Evolutionary conservation across 1,140 invertebrate species (phyloP).

Genomic region (Phenacoccus solenopsis): DNA sequence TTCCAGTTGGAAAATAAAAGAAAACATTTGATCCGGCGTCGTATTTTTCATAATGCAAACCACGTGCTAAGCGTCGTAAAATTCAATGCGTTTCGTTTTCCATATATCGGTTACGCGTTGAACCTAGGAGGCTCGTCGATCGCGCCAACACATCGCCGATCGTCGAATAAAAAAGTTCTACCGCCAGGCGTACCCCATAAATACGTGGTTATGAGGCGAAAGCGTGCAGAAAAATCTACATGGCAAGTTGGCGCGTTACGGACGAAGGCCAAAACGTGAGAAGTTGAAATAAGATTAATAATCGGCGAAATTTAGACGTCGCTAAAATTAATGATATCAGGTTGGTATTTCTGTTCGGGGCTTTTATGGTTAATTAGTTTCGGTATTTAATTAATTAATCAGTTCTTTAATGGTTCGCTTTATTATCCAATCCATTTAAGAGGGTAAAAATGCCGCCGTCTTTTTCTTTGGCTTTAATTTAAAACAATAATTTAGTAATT

Average conservation of each 20-base stretch:
- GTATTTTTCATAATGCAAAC: background rate
- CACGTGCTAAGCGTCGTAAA: background rate
- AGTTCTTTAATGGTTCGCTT: background rate
- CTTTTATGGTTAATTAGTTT: slow-evolving; percentile 3
- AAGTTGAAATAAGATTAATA: background rate
- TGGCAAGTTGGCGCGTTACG: too few relatives aligned
- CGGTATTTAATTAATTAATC: background rate
- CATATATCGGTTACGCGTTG: too few relatives aligned
- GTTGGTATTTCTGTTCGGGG: background rate
- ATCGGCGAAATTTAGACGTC: background rate
- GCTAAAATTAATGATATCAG: background rate
- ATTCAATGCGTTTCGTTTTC: background rate
- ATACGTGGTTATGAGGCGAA: too few relatives aligned
- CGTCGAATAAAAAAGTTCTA: too few relatives aligned
- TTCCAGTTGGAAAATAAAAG: too few relatives aligned
- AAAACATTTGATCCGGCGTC: background rate
- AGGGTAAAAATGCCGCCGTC: too few relatives aligned
- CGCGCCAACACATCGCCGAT: too few relatives aligned
- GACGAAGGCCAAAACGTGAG: background rate
- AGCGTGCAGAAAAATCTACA: too few relatives aligned
- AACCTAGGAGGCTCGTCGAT: too few relatives aligned
- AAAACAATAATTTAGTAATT: too few relatives aligned
- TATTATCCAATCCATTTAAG: background rate
- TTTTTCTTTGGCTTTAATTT: too few relatives aligned
- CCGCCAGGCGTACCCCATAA: too few relatives aligned